Evolutionary conservation across 2,797 vertebrate species (phyloP), one percentile per base, ranked within the genome.

Genomic region (Alca torda): DNA sequence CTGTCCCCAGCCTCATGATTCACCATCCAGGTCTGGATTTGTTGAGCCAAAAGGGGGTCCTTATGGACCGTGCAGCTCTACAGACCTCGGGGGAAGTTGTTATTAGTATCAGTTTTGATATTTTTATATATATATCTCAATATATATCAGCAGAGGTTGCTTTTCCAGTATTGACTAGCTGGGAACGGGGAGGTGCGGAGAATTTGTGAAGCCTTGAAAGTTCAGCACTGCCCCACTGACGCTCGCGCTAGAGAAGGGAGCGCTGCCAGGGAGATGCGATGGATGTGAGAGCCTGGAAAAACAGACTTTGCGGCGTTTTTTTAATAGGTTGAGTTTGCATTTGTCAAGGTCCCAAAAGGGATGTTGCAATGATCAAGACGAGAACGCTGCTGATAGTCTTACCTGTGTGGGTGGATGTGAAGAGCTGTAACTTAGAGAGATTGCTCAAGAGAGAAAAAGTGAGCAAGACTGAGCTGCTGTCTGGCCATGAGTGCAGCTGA

Each of bases 71-170:
- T 3, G 48, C 16, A 26, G 30, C 51, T 50, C 33, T 51, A 5
- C 0, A 0, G 61, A 31, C n/a, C 59, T 11, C 0, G 0, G n/a
- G 41, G 17, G 61, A 50, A 25, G 25, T 11, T 51, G 16, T 12
- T 69, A 11, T 35, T 24, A 21, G 30, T 21, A 15, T 57, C 39
- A 12, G 12, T 63, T 57, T 24, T 41, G 19, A 31, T 15, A 13
- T 68, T 37, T 31, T n/a, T 17, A 11, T 5, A 20, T 21, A 56
- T 12, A 19, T 30, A 6, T 10, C 43, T 45, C 43, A 45, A 12
- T n/a, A 16, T 50, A 5, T 50, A 4, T n/a, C 5, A 4, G 33
- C 54, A 50, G 61, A 26, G 33, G 28, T 16, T 30, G 18, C 10
- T 45, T 81, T 51, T 43, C 54, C 12, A 20, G 12, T 10, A 11